A percentile compares a stretch with the other conserved stretches of the same genome.
Evolutionary conservation across 2,888 invertebrate genomes (phyloP).

Genomic region (Agrochola litura): DNA sequence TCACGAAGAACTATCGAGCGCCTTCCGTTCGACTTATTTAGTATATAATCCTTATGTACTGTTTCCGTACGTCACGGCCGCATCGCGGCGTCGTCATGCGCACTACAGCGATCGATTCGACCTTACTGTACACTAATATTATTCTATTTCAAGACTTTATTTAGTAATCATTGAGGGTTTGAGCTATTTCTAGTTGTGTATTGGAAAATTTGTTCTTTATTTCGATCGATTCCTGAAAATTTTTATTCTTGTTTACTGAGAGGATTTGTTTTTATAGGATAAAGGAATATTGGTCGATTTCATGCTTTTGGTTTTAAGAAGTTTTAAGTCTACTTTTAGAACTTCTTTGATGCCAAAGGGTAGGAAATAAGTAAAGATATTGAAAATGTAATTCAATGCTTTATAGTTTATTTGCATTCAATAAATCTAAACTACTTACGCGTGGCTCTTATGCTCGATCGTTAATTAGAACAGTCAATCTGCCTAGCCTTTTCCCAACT

Average conservation of each 20-base stretch:
- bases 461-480: not conserved
- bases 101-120: slow-evolving; percentile 76
- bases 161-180: slow-evolving; percentile 17
- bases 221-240: not conserved
- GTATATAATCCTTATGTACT: slow-evolving; percentile 60
- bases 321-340: not conserved
- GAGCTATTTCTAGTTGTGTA: not conserved
- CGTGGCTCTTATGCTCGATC: not conserved
- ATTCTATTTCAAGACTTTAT: slow-evolving; percentile 52
- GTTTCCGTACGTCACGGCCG: slow-evolving; percentile 70
- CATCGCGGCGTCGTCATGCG: slow-evolving; percentile 78
- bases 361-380: not conserved
- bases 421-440: not conserved
- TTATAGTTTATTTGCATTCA: not conserved
- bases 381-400: not conserved
- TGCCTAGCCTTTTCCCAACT: no score
- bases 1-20: slow-evolving; percentile 41
- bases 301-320: not conserved
- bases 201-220: not conserved
- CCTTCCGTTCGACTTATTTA: slow-evolving; percentile 31
- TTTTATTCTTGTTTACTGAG: not conserved
- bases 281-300: not conserved
- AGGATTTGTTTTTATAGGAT: not conserved
- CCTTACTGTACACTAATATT: slow-evolving; percentile 53
- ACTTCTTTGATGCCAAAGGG: no score